Evolutionary conservation across 2,888 invertebrate genomes (phyloP).

Genomic region (Pristionchus maxplancki): DNA sequence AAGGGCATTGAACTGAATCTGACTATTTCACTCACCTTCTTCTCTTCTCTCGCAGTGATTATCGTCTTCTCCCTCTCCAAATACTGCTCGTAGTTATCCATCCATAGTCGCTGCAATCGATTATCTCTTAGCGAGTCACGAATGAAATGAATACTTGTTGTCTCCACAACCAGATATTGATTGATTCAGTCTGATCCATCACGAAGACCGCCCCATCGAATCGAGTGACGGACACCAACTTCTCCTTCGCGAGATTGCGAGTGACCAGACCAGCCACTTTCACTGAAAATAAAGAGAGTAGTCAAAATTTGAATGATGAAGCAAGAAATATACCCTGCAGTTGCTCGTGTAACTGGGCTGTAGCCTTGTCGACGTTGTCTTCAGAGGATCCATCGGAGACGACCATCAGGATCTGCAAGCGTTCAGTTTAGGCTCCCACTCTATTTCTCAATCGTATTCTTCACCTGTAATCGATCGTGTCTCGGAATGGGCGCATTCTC

Average conservation of each 20-base stretch:
- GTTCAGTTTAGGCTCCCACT: too few species aligned
- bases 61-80: constrained; percentile 60
- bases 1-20: neutral
- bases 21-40: neutral
- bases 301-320: neutral
- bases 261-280: constrained; percentile 65
- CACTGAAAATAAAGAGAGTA: too few species aligned
- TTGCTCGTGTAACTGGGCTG: constrained; percentile 70
- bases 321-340: constrained; percentile 59
- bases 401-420: constrained; percentile 68
- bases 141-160: constrained; percentile 62
- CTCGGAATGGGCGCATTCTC: constrained; percentile 71
- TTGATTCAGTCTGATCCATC: constrained; percentile 70
- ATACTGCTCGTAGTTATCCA: constrained; percentile 63
- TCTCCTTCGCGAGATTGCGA: constrained; percentile 65
- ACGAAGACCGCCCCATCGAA: constrained; percentile 73
- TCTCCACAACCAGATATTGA: constrained; percentile 75
- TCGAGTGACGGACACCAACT: constrained; percentile 68
- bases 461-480: constrained; percentile 72
- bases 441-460: too few species aligned
- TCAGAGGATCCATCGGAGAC: constrained; percentile 74
- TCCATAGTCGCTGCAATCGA: constrained; percentile 60
- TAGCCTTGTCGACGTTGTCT: constrained; percentile 70
- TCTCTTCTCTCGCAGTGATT: constrained; percentile 43
- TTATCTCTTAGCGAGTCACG: neutral